Evolutionary conservation across 2,113 vertebrate species (phyloP).

Genomic region (Corydoras sp.): DNA sequence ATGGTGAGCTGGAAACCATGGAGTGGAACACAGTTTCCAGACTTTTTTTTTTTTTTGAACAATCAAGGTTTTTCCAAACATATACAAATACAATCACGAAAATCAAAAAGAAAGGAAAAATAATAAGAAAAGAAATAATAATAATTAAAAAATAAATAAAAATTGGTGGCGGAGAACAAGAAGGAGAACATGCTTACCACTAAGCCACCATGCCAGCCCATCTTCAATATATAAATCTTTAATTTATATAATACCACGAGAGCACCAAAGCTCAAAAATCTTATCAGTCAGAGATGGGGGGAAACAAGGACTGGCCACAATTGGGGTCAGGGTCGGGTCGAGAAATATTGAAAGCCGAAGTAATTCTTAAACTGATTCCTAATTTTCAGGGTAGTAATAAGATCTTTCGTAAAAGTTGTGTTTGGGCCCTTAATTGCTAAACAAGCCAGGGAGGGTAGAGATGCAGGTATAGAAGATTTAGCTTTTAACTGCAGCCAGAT

Average conservation of each 20-base stretch:
- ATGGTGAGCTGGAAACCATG: no score
- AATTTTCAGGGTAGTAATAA: neutral
- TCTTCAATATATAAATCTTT: neutral
- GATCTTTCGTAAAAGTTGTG: neutral
- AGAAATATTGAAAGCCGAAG: neutral
- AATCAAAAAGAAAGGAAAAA: no score
- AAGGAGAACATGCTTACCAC: no score
- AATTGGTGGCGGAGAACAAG: no score
- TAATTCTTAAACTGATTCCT: neutral
- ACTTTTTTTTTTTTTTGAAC: no score
- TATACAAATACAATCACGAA: no score
- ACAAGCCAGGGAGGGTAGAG: neutral
- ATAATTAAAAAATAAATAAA: no score
- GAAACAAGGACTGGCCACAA: neutral
- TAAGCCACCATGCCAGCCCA: no score
- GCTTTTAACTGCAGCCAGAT: neutral
- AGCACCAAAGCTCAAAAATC: neutral
- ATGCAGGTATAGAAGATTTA: neutral
- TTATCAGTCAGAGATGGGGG: neutral
- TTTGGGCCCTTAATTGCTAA: no score
- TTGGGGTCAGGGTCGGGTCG: neutral
- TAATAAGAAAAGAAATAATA: no score
- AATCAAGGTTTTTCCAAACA: no score
- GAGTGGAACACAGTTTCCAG: no score
- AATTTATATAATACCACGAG: neutral